A percentile compares a stretch with the other conserved stretches of the same genome.
phyloP scores from a whole-genome alignment of 2,888 invertebrate genomes.

The Meloe dianella region DNA sequence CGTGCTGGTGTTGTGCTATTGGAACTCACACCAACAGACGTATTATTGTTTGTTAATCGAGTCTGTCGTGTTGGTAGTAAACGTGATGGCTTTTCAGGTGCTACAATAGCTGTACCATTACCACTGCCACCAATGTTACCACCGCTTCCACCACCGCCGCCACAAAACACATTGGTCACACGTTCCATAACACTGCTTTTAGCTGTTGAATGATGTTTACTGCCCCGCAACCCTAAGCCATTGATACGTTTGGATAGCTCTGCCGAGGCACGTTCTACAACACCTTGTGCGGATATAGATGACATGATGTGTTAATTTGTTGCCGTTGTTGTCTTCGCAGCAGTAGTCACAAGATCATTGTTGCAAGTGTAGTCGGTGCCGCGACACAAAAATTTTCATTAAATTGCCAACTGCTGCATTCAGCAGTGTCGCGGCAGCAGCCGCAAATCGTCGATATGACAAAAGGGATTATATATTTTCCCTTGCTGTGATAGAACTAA shows the following conservation, averaged over 20 bases:
- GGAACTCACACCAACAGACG: constrained; percentile 14
- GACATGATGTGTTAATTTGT: constrained; percentile 65
- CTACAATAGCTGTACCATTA: constrained; percentile 54
- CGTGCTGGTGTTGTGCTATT: constrained; percentile 44
- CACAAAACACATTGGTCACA: constrained; percentile 86
- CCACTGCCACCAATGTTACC: constrained; percentile 66
- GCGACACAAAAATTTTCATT: not conserved
- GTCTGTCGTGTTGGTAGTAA: constrained; percentile 50
- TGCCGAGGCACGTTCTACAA: constrained; percentile 90
- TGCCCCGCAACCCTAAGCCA: constrained; percentile 65
- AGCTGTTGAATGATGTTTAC: constrained; percentile 56
- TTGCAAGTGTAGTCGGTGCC: not conserved
- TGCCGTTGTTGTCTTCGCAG: constrained; percentile 14
- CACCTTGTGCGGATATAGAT: constrained; percentile 86
- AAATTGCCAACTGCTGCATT: constrained; percentile 16
- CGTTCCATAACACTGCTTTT: constrained; percentile 81
- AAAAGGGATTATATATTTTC: constrained; percentile 31
- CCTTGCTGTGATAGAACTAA: constrained; percentile 17
- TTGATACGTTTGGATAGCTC: constrained; percentile 89
- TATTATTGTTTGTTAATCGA: constrained; percentile 18
- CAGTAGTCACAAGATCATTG: not conserved
- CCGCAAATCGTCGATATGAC: constrained; percentile 29
- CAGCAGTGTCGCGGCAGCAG: constrained; percentile 17
- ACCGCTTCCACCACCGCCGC: constrained; percentile 66
- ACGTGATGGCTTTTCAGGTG: constrained; percentile 62